Evolutionary conservation across 1,140 invertebrate genomes (phyloP).

Genomic region (Planococcus citri): DNA sequence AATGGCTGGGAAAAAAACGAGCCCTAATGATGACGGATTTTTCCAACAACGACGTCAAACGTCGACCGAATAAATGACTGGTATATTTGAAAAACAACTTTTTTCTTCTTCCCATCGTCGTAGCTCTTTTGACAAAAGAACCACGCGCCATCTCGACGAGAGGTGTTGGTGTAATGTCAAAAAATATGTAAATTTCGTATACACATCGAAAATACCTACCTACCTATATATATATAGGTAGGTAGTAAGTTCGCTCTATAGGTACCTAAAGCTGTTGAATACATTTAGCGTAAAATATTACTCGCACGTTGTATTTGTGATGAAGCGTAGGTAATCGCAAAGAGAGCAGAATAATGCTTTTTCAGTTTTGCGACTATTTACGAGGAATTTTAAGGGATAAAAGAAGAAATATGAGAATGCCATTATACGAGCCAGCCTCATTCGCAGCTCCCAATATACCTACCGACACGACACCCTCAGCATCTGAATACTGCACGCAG

Average conservation of each 20-base stretch:
- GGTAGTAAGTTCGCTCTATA: no score
- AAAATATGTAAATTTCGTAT: slow-evolving; percentile 9
- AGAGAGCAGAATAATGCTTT: no score
- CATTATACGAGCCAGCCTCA: no score
- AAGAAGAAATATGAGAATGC: no score
- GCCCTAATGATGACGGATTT: not conserved
- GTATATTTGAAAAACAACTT: not conserved
- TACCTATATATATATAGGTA: no score
- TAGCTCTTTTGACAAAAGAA: not conserved
- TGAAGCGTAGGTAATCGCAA: not conserved
- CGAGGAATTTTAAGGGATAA: no score
- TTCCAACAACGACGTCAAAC: not conserved
- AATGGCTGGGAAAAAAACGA: no score
- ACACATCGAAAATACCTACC: not conserved
- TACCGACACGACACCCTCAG: no score
- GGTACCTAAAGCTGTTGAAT: not conserved
- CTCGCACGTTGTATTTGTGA: not conserved
- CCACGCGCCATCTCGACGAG: not conserved
- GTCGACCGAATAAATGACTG: not conserved
- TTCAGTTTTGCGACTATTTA: no score
- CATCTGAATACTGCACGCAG: no score
- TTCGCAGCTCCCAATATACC: no score
- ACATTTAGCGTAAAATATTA: slow-evolving; percentile 4
- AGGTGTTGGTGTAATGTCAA: not conserved
- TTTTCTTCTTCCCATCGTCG: not conserved